These are phyloP conservation scores for Diplazon laetatorius DNA, from an alignment of 2,888 invertebrate species.

Conservation along the genomic window DNA sequence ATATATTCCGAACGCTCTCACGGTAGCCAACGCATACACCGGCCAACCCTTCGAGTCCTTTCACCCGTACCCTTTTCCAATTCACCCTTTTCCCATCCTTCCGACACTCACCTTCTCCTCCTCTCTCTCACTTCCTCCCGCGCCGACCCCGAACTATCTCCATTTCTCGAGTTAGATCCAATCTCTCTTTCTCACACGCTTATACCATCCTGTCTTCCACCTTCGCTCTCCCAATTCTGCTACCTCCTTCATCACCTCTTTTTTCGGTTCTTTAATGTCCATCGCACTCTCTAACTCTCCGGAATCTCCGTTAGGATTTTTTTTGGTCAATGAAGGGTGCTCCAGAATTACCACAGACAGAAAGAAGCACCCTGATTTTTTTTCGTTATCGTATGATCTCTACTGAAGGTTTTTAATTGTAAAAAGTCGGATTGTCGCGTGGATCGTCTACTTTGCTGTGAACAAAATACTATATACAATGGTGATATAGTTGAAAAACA, in stretches of 20 bases:
- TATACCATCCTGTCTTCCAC: slow-evolving; percentile 20
- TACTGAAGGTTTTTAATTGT: not conserved
- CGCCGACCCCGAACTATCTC: slow-evolving; percentile 38
- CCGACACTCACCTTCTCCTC: slow-evolving; percentile 57
- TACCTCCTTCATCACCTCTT: slow-evolving; percentile 1
- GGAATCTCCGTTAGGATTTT: slow-evolving; percentile 28
- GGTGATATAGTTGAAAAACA: too few species aligned
- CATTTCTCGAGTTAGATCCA: slow-evolving; percentile 29
- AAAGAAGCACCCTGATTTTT: not conserved
- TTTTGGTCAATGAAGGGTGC: slow-evolving; percentile 31
- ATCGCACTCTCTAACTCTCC: not conserved
- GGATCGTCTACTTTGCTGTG: too few species aligned
- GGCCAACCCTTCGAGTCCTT: too few species aligned
- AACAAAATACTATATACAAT: too few species aligned
- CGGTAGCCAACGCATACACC: slow-evolving; percentile 41
- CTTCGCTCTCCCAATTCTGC: slow-evolving; percentile 26
- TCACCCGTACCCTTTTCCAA: slow-evolving; percentile 34
- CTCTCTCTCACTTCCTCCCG: slow-evolving; percentile 54
- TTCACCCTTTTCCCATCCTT: slow-evolving; percentile 51
- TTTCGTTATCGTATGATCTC: not conserved
- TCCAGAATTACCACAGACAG: slow-evolving; percentile 18
- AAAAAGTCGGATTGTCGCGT: too few species aligned
- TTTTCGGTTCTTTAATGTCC: slow-evolving; percentile 6
- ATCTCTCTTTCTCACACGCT: slow-evolving; percentile 47
- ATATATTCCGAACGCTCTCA: slow-evolving; percentile 72